Base-by-base conservation (phyloP, 2,888 invertebrate genomes). In the Hipparchia sbordonii region DNA sequence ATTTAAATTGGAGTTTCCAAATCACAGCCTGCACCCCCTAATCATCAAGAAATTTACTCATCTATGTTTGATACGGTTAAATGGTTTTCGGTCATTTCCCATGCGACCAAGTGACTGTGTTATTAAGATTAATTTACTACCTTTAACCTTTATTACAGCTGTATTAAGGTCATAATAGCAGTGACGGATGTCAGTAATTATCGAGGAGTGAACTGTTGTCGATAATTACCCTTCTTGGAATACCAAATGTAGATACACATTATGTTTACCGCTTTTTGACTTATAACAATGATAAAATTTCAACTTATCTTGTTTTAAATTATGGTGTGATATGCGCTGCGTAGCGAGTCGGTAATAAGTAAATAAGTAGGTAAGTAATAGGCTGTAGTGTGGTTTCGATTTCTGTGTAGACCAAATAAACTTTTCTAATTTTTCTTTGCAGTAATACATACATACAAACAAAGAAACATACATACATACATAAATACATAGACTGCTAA, bases 41-140 rank as follows among this genome's bases (percentile, higher is more conserved):
- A 92, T 92, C 89, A 92, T 85, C 81, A 76, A 81, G 84, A 87
- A 87, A 88, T 85, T 86, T 85, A 86, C 85, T 87, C 89, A 87
- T 92, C 85, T 86, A 91, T 89, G 85, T 89, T 93, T 91, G 85
- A 92, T 91, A 79, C 77, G 84, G 81, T 84, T 90, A 92, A 93
- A 92, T 88, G 90, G 89, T 90, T 89, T 89, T 89, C 84, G 87
- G 89, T 82, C 85, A 87, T 87, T 90, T 90, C 92, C 89, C 90
- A 80, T 76, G 87, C 79, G 89, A 86, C 23, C 0, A 23, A 23
- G 23, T 86, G 83, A 86, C 86, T 79, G 74, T 81, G 80, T 87
- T 89, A 89, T 91, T 89, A 89, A 82, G 76, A 74, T 70, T 54
- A 74, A 74, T 77, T 77, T 51, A 74, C 65, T 69, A 74, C 71